A percentile compares a stretch with the other conserved stretches of the same genome.
These are phyloP conservation scores for Lytechinus pictus DNA, from an alignment of 35 echinoderm and acorn worm species.

Conservation along the genomic window DNA sequence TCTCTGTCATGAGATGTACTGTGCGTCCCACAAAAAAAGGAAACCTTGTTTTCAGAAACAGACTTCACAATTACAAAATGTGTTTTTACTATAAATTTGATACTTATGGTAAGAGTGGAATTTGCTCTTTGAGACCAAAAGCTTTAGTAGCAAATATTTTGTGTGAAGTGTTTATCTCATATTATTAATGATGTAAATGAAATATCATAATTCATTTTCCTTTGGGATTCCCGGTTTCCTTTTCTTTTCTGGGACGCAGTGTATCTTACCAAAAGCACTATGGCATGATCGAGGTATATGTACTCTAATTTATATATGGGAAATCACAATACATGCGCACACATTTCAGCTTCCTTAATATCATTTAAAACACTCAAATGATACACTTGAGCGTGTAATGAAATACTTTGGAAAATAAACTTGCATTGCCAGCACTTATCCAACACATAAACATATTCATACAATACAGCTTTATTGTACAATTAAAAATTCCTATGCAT, in stretches of 20 bases:
- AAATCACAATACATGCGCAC: background rate
- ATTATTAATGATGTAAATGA: too few relatives aligned
- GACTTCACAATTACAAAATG: too few relatives aligned
- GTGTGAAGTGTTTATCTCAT: too few relatives aligned
- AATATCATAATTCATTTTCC: too few relatives aligned
- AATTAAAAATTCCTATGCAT: background rate
- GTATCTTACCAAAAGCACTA: background rate
- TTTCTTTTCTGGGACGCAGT: too few relatives aligned
- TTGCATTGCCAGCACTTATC: background rate
- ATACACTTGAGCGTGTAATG: background rate
- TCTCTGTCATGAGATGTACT: too few relatives aligned
- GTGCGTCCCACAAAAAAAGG: background rate
- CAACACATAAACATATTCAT: background rate
- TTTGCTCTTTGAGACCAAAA: too few relatives aligned
- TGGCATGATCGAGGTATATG: background rate
- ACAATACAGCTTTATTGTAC: background rate
- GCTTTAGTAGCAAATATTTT: too few relatives aligned
- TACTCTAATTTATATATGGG: background rate
- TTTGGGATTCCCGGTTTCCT: too few relatives aligned
- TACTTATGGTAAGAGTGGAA: too few relatives aligned
- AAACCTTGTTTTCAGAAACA: too few relatives aligned
- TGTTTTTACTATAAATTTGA: too few relatives aligned
- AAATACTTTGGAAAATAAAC: slow-evolving; percentile 2
- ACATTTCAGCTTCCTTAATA: background rate
- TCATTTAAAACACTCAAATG: background rate